A percentile compares a stretch with the other conserved stretches of the same genome.
Evolutionary conservation across 2,113 vertebrate genomes (phyloP).

Genomic region (Euleptes europaea): DNA sequence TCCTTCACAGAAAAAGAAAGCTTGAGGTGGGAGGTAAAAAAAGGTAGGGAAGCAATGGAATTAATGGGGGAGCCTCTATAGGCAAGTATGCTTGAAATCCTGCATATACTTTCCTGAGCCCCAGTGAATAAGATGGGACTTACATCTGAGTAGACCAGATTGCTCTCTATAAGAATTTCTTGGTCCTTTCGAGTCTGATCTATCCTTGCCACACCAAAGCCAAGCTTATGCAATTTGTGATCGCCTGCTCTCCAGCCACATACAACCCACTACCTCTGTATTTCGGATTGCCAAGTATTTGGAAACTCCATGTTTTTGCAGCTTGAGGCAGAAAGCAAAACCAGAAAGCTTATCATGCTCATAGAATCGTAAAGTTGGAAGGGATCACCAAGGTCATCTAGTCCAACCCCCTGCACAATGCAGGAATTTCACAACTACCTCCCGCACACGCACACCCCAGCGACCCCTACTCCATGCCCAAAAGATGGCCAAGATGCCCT

Average conservation of each 20-base stretch:
- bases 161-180: neutral
- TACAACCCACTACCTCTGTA: neutral
- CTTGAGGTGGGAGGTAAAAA: neutral
- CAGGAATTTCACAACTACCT: no score
- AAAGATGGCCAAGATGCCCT: no score
- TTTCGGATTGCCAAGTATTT: neutral
- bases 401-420: no score
- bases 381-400: no score
- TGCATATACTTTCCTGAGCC: no score
- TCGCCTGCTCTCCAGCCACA: neutral
- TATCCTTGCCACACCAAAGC: neutral
- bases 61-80: neutral
- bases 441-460: no score
- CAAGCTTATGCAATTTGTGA: neutral
- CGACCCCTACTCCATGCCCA: no score
- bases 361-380: no score
- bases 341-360: neutral
- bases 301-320: neutral
- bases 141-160: no score
- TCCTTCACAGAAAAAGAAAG: neutral
- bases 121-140: no score
- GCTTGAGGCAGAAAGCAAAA: neutral
- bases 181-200: neutral
- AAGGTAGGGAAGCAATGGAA: neutral
- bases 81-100: neutral